These are phyloP conservation scores for Emberiza fucata DNA, from an alignment of 2,113 vertebrate species.

Conservation along the genomic window DNA sequence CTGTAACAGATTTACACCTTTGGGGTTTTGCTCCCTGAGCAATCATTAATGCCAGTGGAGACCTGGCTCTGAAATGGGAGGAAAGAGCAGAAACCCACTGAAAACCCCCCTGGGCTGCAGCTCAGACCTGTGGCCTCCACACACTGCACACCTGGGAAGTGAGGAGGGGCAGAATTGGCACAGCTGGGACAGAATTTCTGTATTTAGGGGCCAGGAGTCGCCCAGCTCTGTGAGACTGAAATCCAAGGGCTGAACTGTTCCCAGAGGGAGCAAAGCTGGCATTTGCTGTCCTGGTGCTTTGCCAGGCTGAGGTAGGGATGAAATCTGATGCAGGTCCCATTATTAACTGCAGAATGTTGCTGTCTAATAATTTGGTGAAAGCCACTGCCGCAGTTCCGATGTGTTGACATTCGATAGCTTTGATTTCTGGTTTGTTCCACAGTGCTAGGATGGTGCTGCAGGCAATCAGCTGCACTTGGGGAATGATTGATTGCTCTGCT, in stretches of 20 bases:
- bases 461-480: slow-evolving; percentile 34
- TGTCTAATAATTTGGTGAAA: slow-evolving; percentile 8
- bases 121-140: background rate
- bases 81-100: background rate
- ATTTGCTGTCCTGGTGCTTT: background rate
- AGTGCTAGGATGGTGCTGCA: slow-evolving; percentile 26
- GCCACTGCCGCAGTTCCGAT: background rate
- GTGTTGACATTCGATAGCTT: slow-evolving; percentile 4
- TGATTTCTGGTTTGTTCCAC: slow-evolving; percentile 23
- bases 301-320: background rate
- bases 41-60: background rate
- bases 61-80: background rate
- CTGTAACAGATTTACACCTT: no score
- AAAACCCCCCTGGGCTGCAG: background rate
- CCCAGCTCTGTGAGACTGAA: background rate
- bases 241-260: background rate
- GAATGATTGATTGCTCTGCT: slow-evolving; percentile 38
- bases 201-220: background rate
- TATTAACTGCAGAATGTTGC: background rate
- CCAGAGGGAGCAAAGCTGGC: background rate
- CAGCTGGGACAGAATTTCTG: background rate
- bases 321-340: background rate
- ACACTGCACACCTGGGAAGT: background rate
- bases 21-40: background rate
- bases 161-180: no score